A percentile compares a stretch with the other conserved stretches of the same genome.
phyloP scores from a whole-genome alignment of 2,113 vertebrate genomes.

The Pygoscelis antarcticus region DNA sequence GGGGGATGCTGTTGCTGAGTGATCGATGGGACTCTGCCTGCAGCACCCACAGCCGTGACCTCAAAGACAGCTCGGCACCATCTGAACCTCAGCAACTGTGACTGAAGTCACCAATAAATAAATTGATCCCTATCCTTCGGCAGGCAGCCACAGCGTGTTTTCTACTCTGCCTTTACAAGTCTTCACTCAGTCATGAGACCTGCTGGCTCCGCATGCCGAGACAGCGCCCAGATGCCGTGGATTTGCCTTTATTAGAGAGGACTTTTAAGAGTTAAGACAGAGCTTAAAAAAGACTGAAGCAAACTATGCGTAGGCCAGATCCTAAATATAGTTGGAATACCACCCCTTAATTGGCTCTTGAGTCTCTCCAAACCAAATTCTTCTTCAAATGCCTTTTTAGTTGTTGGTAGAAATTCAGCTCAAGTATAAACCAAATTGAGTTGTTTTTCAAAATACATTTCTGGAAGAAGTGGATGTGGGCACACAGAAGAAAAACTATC shows the following conservation, averaged over 20 bases:
- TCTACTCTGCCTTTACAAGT: background rate
- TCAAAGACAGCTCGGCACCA: background rate
- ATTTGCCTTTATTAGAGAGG: background rate
- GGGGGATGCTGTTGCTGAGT: background rate
- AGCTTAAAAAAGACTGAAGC: background rate
- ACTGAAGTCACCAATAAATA: background rate
- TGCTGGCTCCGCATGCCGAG: fast-evolving
- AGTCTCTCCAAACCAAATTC: background rate
- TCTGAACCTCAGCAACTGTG: background rate
- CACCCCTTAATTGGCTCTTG: background rate
- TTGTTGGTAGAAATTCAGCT: background rate
- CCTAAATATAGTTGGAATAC: background rate
- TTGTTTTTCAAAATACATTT: background rate
- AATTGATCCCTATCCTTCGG: fast-evolving
- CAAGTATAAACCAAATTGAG: background rate
- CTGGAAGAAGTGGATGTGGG: background rate
- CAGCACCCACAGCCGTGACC: background rate
- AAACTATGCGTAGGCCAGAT: background rate
- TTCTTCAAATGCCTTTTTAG: background rate
- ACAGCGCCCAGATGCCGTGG: background rate
- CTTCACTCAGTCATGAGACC: background rate
- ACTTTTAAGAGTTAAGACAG: background rate
- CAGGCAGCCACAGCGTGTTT: background rate
- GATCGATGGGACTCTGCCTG: background rate
- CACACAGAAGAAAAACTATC: background rate